A percentile compares a stretch with the other conserved stretches of the same genome.
These are phyloP conservation scores for Ichneumon xanthorius DNA, from an alignment of 2,888 invertebrate genomes.

Conservation along the genomic window DNA sequence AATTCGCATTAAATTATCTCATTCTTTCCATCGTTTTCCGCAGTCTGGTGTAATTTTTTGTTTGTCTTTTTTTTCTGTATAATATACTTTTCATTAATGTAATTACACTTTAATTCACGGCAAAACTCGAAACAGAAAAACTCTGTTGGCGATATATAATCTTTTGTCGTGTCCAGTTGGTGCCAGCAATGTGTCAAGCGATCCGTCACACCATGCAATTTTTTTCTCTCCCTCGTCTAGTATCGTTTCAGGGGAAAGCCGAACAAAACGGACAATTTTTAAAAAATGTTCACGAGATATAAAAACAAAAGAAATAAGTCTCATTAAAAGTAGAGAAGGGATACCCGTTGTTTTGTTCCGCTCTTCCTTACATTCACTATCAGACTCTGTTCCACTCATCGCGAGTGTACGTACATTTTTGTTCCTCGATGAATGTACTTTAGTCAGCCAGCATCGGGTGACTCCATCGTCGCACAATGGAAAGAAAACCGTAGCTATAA, in stretches of 20 bases:
- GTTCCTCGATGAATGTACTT: constrained; percentile 18
- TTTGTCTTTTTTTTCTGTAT: not conserved
- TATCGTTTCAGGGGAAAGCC: not conserved
- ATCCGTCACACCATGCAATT: constrained; percentile 10
- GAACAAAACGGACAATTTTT: not conserved
- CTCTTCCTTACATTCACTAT: not conserved
- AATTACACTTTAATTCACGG: not conserved
- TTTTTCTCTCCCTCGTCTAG: constrained; percentile 20
- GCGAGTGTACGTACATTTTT: constrained; percentile 37
- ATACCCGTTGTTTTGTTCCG: not conserved
- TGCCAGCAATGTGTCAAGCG: not conserved
- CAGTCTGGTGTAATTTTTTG: not conserved
- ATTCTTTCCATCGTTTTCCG: not conserved
- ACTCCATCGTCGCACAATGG: not conserved
- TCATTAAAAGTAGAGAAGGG: not conserved
- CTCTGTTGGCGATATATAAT: no score
- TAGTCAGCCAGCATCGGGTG: not conserved
- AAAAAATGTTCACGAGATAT: not conserved
- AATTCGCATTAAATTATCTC: not conserved
- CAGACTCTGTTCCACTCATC: not conserved
- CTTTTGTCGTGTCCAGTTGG: no score
- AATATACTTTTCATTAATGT: not conserved
- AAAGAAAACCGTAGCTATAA: constrained; percentile 3
- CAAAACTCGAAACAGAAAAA: no score
- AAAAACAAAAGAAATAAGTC: not conserved